phyloP scores from a whole-genome alignment of 2,113 vertebrate genomes.

The Cebus imitator region DNA sequence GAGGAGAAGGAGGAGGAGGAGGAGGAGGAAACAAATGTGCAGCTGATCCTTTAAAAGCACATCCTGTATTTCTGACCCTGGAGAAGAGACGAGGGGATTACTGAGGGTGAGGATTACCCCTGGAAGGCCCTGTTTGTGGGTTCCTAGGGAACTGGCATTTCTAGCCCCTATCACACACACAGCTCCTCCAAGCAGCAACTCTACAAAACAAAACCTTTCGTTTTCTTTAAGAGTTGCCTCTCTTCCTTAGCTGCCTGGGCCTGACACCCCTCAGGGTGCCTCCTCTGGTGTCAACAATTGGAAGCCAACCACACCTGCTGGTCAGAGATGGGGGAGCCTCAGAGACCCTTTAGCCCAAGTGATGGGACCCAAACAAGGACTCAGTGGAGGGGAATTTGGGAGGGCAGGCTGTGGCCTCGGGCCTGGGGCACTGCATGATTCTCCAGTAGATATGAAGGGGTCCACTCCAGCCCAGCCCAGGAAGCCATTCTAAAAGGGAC shows the following conservation, averaged over 20 bases:
- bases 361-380: background rate
- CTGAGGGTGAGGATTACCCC: background rate
- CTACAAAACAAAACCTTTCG: background rate
- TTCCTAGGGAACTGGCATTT: constrained; percentile 9
- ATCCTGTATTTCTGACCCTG: constrained; percentile 57
- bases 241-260: background rate
- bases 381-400: background rate
- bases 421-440: background rate
- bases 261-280: background rate
- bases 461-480: background rate
- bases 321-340: background rate
- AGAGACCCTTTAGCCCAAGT: background rate
- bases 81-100: constrained; percentile 39
- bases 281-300: background rate
- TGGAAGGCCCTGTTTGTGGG: background rate
- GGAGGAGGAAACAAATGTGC: constrained; percentile 40
- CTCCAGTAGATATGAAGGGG: background rate
- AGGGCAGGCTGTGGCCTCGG: background rate
- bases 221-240: background rate
- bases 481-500: background rate
- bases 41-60: constrained; percentile 73
- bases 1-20: constrained; percentile 5
- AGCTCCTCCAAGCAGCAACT: background rate
- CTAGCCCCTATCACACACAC: background rate
- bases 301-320: background rate